Conservation (phyloP, 2,888 invertebrate genomes). For the Salticus scenicus region DNA sequence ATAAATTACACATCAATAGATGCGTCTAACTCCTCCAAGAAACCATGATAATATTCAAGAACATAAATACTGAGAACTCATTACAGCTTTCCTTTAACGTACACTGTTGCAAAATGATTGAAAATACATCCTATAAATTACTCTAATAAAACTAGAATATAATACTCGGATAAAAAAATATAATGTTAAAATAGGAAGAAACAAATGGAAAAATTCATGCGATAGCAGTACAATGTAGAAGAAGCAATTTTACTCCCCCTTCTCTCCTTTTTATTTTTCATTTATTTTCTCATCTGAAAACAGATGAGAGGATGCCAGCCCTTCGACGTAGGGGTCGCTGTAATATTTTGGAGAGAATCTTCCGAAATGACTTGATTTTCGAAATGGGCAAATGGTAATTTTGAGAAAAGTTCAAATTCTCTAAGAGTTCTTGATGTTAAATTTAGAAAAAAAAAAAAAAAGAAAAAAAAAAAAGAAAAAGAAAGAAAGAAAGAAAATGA, state of each 20-base stretch:
- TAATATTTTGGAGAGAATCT: background rate
- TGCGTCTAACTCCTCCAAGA: background rate
- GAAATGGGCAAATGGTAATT: background rate
- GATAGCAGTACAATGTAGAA: background rate
- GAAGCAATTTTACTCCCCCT: conserved; percentile 8
- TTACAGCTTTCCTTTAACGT: background rate
- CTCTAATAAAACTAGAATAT: conserved; percentile 6
- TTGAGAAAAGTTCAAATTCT: background rate
- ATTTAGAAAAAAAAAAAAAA: too few species aligned
- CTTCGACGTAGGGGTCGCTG: background rate
- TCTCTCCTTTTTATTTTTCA: conserved; percentile 10
- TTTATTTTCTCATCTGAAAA: background rate
- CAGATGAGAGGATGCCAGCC: background rate
- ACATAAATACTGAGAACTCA: conserved; percentile 5
- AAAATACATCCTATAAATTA: conserved; percentile 3
- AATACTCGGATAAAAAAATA: background rate
- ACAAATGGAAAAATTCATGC: conserved; percentile 6
- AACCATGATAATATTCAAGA: background rate
- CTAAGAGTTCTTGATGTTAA: background rate
- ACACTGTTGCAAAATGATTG: conserved; percentile 1
- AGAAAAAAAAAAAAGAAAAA: too few species aligned
- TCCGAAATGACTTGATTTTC: background rate
- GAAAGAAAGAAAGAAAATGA: too few species aligned
- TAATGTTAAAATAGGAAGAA: background rate
- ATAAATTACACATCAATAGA: background rate